Percentiles rank a stretch among this genome's conserved stretches.
These are phyloP conservation scores for Manduca sexta DNA, from an alignment of 1,140 invertebrate genomes.

Conservation along the genomic window DNA sequence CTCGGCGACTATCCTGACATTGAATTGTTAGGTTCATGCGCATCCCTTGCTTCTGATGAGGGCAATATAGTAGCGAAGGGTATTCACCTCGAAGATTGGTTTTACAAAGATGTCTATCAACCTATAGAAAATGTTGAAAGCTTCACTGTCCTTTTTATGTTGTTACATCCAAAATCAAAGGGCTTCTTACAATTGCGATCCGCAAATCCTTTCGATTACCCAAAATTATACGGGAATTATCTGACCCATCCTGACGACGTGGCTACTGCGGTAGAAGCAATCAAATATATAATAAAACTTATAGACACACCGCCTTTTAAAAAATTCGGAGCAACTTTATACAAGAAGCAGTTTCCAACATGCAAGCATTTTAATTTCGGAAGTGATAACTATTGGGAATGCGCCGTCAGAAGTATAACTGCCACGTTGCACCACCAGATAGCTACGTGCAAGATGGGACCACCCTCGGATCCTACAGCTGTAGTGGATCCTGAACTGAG, in stretches of 20 bases:
- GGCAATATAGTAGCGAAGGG: constrained; percentile 74
- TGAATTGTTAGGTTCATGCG: constrained; percentile 74
- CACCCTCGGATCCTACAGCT: constrained; percentile 75
- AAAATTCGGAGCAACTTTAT: constrained; percentile 74
- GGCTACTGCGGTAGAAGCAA: constrained; percentile 78
- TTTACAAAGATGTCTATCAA: constrained; percentile 75
- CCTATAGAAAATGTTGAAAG: constrained; percentile 76
- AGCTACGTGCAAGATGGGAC: constrained; percentile 86
- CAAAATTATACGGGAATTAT: constrained; percentile 84
- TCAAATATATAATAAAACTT: constrained; percentile 77
- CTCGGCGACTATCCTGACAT: constrained; percentile 75
- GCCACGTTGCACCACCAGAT: constrained; percentile 81
- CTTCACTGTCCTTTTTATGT: constrained; percentile 80
- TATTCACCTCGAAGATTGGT: constrained; percentile 72
- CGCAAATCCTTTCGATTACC: constrained; percentile 82
- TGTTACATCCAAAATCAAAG: constrained; percentile 82
- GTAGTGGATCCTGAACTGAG: constrained; percentile 83
- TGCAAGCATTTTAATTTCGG: constrained; percentile 73
- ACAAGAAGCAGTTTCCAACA: constrained; percentile 75
- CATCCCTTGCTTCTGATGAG: constrained; percentile 76
- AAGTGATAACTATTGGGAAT: constrained; percentile 82
- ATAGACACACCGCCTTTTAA: constrained; percentile 76
- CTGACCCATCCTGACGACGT: constrained; percentile 79
- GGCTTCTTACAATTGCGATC: constrained; percentile 79
- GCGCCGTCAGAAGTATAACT: constrained; percentile 78